phyloP scores from a whole-genome alignment of 35 echinoderm and acorn worm genomes.

The Eucidaris tribuloides region DNA sequence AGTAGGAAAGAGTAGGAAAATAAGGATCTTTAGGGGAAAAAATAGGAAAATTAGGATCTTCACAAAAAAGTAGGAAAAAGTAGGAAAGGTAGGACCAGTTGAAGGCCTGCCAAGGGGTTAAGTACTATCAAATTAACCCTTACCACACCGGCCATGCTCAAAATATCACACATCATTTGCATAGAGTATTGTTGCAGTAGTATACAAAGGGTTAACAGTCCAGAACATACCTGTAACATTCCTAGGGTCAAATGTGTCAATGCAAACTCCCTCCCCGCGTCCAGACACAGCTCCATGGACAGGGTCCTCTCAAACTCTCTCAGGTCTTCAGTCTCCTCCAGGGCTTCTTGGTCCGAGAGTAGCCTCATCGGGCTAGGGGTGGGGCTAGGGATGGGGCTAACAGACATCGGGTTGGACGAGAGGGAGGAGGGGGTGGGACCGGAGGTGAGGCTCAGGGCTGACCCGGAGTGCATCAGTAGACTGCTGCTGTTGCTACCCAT shows the following conservation, averaged over 20 bases:
- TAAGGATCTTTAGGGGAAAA: too few species aligned
- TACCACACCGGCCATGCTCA: too few species aligned
- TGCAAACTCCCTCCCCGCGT: conserved; percentile 72
- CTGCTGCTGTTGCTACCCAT: conserved; percentile 20
- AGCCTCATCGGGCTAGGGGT: conserved; percentile 51
- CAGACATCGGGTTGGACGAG: not conserved
- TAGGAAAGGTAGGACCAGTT: too few species aligned
- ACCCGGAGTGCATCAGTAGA: conserved; percentile 2
- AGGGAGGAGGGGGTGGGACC: not conserved
- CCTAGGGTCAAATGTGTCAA: conserved; percentile 83
- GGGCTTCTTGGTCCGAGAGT: conserved; percentile 79
- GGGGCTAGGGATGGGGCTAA: conserved; percentile 22
- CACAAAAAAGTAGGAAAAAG: too few species aligned
- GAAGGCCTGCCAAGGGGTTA: too few species aligned
- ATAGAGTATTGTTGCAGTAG: too few species aligned
- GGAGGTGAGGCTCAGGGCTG: not conserved
- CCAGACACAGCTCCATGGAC: conserved; percentile 75
- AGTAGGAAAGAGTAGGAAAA: too few species aligned
- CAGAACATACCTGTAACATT: conserved; percentile 92
- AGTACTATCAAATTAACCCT: too few species aligned
- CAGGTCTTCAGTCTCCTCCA: conserved; percentile 84
- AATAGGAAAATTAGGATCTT: too few species aligned
- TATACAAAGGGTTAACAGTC: too few species aligned
- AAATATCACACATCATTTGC: too few species aligned
- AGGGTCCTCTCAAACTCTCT: conserved; percentile 86